Evolutionary conservation across 2,888 invertebrate genomes (phyloP).

Genomic region (Pyrochroa serraticornis): DNA sequence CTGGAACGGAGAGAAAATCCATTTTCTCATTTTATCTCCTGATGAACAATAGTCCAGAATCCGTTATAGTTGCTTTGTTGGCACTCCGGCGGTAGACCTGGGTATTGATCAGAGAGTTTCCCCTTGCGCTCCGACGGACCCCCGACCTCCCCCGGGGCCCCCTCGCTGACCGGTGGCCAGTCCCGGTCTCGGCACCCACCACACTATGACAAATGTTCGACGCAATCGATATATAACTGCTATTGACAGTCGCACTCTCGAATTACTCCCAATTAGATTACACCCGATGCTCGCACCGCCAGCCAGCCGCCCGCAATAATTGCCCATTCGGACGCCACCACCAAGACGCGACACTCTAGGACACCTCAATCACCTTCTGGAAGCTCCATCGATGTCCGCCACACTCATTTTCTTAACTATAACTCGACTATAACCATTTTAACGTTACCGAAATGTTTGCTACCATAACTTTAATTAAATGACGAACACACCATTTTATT

Average conservation of each 20-base stretch:
- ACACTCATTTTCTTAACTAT: too few relatives aligned
- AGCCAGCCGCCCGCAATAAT: conserved; percentile 1
- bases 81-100: conserved; percentile 60
- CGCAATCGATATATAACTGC: conserved; percentile 59
- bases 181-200: conserved; percentile 51
- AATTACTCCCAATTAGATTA: conserved; percentile 50
- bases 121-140: conserved; percentile 39
- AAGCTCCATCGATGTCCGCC: too few relatives aligned
- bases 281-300: conserved; percentile 29
- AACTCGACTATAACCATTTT: too few relatives aligned
- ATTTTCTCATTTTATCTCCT: conserved; percentile 60
- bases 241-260: conserved; percentile 54
- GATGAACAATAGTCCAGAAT: conserved; percentile 61
- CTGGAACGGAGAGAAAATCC: conserved; percentile 48
- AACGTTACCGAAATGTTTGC: too few relatives aligned
- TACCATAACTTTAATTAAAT: too few relatives aligned
- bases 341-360: not conserved
- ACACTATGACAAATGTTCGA: conserved; percentile 59
- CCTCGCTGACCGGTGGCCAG: conserved; percentile 57
- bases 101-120: conserved; percentile 58
- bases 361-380: too few relatives aligned
- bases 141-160: conserved; percentile 51
- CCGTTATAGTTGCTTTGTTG: conserved; percentile 61
- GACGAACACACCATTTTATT: too few relatives aligned
- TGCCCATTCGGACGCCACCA: not conserved